Base-by-base conservation (phyloP, 2,888 invertebrate species). In the Alentia gelatinosa region DNA sequence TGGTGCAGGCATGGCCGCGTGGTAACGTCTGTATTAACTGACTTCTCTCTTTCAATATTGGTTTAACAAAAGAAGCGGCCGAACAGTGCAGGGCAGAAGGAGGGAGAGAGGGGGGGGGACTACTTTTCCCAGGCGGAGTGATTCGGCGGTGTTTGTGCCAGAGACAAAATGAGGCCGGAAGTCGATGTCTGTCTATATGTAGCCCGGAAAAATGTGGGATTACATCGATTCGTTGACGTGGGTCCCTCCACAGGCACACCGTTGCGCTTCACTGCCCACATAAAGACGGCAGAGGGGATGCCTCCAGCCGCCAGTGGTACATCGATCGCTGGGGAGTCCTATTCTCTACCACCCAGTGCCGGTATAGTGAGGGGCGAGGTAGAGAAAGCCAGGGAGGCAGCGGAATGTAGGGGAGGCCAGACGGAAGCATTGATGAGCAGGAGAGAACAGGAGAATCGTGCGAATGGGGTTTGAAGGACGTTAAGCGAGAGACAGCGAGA, bases 151-250 rank as follows among this genome's bases (percentile, higher is more conserved):
- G 68, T 68, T 68, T 68, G 68, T 68, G 30, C 68, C 68, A 26
- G 30, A 68, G 68, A 68, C 68, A 68, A 68, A 68, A 68, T 68
- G 68, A 12, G 68, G 33, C 12, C 68, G 68, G 68, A 68, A 68
- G 68, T 68, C 68, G 68, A 68, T 68, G 68, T 68, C 30, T 30
- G 68, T 26, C 68, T 12, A 26, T 68, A 68, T 68, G 68, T 68
- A 68, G 68, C 26, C 68, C 68, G 33, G 68, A 68, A 68, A n/a
- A 68, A 68, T 26, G 26, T 68, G 68, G 68, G 68, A 68, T 68
- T 68, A 68, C 68, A 68, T 68, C 68, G 68, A 68, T 68, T 30
- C 30, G 30, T 30, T 26, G 68, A 68, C 1, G 26, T 1, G 26
- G 68, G 68, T 68, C 68, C 30, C 30, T 68, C 12, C 30, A 30